Evolutionary conservation across 53 echinoderm and acorn worm genomes (phyloP).

Genomic region (Echinarachnius parma): DNA sequence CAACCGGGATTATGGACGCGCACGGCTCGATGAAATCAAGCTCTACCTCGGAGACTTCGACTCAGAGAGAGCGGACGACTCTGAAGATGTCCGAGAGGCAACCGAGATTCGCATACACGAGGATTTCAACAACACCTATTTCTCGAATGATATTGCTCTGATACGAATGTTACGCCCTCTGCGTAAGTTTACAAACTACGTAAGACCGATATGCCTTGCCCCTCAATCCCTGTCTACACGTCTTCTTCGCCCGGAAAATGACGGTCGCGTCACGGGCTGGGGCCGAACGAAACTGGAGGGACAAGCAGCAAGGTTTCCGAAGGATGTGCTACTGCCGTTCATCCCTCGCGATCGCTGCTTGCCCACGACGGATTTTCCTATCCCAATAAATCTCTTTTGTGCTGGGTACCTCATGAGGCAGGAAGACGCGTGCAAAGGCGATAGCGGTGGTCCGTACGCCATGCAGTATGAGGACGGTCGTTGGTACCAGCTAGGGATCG

Average conservation of each 20-base stretch:
- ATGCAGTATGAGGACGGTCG: constrained; percentile 35
- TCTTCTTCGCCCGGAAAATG: constrained; percentile 27
- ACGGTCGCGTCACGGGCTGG: constrained; percentile 69
- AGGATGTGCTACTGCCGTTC: constrained; percentile 66
- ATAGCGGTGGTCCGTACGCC: constrained; percentile 86
- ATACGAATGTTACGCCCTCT: constrained; percentile 49
- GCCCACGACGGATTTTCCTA: constrained; percentile 20
- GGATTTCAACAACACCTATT: constrained; percentile 40
- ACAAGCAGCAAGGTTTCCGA: constrained; percentile 56
- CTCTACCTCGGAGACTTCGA: constrained; percentile 81
- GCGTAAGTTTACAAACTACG: constrained; percentile 54
- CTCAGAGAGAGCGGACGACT: constrained; percentile 37
- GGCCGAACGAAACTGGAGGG: constrained; percentile 64
- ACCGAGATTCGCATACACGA: constrained; percentile 38
- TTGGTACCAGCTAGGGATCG: constrained; percentile 79
- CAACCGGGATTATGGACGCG: too few relatives aligned
- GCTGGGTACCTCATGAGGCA: constrained; percentile 65
- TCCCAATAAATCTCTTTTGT: constrained; percentile 85
- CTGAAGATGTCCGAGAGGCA: constrained; percentile 37
- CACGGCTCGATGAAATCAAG: constrained; percentile 13
- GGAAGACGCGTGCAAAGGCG: constrained; percentile 85
- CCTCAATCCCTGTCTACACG: constrained; percentile 13
- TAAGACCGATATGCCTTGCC: constrained; percentile 80
- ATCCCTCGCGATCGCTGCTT: constrained; percentile 41
- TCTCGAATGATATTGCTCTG: constrained; percentile 76